Evolutionary conservation across 2,797 vertebrate species (phyloP), one percentile per base, ranked within the genome.

Genomic region (Melanotaenia trifasciata): DNA sequence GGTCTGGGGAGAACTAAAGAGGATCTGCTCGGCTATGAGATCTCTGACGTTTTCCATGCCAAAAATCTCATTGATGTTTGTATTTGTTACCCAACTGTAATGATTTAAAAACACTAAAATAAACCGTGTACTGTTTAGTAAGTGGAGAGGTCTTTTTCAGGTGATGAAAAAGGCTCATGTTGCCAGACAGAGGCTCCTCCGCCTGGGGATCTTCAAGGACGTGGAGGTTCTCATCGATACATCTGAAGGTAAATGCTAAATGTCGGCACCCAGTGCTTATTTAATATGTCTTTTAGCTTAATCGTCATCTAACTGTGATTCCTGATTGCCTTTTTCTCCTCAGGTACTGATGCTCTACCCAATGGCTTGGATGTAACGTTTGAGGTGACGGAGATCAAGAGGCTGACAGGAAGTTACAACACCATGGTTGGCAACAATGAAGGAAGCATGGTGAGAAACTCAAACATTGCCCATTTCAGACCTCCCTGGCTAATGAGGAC

Each of bases 371-470:
- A 99, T 53, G 96, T 99, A 13, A 99, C 95, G 0, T 99, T 99
- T 79, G 97, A 99, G 72, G 98, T 99, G 47, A 96, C 95, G 0
- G 98, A 99, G 64, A 47, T 99, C 36, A 94, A 97, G 89, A 93
- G 97, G 50, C 72, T 99, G 61, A 98, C 98, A 0, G 98, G 98
- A 70, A 99, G 97, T 76, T 99, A 99, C 80, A 99, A 99, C 92
- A 99, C 98, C 10, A 98, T 99, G 97, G 98, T 99, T 33, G 98
- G 98, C 68, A 99, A 99, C 93, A 99, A 99, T 0, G 98, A 99
- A 92, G 98, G 98, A 81, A 99, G 97, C 75, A 99, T 99, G 98
- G 98, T 99, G 94, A 68, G 96, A 32, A 4, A 28, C 7, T 9
- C 18, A 32, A 10, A 26, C 26, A 12, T 4, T 7, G 43, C 1